Evolutionary conservation across 2,113 vertebrate species (phyloP), one percentile per base, ranked within the genome.

Genomic region (Xenotilapia longispinis): DNA sequence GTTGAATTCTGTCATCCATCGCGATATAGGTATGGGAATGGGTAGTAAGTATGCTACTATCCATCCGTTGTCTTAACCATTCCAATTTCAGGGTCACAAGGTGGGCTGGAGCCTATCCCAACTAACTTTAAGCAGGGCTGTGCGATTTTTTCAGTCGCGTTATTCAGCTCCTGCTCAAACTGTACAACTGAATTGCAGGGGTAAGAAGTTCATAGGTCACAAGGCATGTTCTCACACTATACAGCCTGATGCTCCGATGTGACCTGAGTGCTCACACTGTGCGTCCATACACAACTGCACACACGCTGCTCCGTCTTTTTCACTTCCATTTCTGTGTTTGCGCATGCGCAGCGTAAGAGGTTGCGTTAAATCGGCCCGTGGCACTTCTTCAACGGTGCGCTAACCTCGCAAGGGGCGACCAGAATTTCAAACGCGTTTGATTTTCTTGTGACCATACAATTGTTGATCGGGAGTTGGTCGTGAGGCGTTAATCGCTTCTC

Each of bases 401-500:
- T 63, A 63, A 33, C 28, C 28, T 36, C 28, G 3, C 28, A 19
- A 33, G 28, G 58, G 58, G 58, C 6, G 2, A 63, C 58, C 28
- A 36, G 28, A 11, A 63, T 63, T 36, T 63, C 58, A 63, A 63
- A 36, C 15, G 3, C 9, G 0, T 7, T 33, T 36, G 28, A 11
- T 63, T 63, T 63, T 63, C 28, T 36, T 4, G 15, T 33, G 28
- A 63, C 58, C 28, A 2, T 7, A 33, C 2, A 63, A 63, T 63
- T 63, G 58, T 33, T 1, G 58, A 4, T 36, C 1, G 0, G 28
- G 28, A 63, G 58, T 36, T 36, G 58, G 28, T 63, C 4, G 1
- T 19, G 28, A 19, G 28, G 15, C 2, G 0, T 63, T 33, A 0
- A 63, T 1, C 1, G 0, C 28, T 33, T 63, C 28, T 33, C 15